A percentile compares a stretch with the other conserved stretches of the same genome.
phyloP scores from a whole-genome alignment of 2,797 vertebrate genomes.

The Cossypha caffra region DNA sequence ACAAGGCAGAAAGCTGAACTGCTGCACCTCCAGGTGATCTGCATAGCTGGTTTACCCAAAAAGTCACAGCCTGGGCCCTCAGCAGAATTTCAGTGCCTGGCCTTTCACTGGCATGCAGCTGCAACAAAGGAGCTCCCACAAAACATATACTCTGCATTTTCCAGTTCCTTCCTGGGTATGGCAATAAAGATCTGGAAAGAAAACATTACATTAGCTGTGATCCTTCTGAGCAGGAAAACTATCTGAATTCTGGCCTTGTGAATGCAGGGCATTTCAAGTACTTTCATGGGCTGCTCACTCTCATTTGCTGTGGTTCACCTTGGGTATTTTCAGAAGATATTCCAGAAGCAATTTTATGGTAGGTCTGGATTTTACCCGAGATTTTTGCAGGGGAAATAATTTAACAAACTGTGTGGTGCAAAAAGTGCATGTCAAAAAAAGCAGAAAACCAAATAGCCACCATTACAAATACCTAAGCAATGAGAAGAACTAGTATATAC shows the following conservation, averaged over 20 bases:
- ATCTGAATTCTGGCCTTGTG: background rate
- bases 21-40: background rate
- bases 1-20: background rate
- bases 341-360: background rate
- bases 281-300: background rate
- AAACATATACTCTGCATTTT: background rate
- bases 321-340: background rate
- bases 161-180: background rate
- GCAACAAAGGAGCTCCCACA: background rate
- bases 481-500: background rate
- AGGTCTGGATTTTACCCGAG: background rate
- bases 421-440: background rate
- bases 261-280: background rate
- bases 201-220: background rate
- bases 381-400: background rate
- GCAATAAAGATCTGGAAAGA: background rate
- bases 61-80: background rate
- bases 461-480: background rate
- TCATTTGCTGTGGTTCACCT: background rate
- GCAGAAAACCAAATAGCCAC: background rate
- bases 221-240: background rate
- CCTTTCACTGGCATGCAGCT: background rate
- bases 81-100: background rate
- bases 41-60: background rate
- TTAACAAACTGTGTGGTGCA: background rate